These are phyloP conservation scores for Lepus townsendii DNA, from an alignment of 2,797 vertebrate species.

Conservation along the genomic window DNA sequence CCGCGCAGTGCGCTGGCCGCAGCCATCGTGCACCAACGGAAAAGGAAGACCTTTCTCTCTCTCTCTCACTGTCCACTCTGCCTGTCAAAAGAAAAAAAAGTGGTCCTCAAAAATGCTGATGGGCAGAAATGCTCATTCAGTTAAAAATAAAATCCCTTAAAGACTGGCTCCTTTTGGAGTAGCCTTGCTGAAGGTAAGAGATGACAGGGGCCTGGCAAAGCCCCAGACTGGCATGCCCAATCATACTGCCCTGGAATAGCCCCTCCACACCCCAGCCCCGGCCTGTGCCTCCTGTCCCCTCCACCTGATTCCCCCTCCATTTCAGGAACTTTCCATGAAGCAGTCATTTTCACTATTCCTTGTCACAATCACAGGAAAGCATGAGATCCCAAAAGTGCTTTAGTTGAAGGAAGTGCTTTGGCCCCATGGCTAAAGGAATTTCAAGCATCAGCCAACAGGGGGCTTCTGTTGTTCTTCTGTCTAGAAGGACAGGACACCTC, in stretches of 20 bases:
- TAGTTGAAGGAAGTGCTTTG: background rate
- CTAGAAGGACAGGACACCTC: background rate
- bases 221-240: background rate
- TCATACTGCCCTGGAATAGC: background rate
- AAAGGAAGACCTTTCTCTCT: no score
- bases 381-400: background rate
- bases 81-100: background rate
- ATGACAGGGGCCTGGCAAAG: background rate
- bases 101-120: constrained; percentile 61
- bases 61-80: no score
- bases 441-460: constrained; percentile 21
- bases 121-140: constrained; percentile 56
- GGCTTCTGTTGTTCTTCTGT: background rate
- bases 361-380: background rate
- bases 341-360: background rate
- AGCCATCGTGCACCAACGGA: no score
- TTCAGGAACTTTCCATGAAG: background rate
- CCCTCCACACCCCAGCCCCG: fast-evolving
- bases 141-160: background rate
- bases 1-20: no score
- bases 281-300: background rate
- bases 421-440: constrained; percentile 22
- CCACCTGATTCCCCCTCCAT: fast-evolving
- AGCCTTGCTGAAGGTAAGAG: background rate
- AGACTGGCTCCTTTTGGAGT: background rate